These are phyloP conservation scores for Corvus hawaiiensis DNA, from an alignment of 2,113 vertebrate species.

Conservation along the genomic window DNA sequence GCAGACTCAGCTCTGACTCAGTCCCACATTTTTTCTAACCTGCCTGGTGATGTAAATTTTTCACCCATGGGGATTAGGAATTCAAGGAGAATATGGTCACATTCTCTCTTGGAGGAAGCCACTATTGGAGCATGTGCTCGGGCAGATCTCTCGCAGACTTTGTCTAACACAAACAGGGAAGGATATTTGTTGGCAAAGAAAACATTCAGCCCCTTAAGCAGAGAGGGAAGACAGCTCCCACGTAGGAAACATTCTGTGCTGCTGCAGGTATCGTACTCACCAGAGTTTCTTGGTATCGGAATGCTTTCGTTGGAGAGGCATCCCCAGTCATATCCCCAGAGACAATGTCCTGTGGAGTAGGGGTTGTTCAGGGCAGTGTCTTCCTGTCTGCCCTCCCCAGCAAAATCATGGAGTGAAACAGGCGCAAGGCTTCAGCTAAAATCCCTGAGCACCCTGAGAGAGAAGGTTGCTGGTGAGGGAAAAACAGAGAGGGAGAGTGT, in stretches of 20 bases:
- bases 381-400: not conserved
- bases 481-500: conserved; percentile 22
- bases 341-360: not conserved
- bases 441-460: conserved; percentile 26
- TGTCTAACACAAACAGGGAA: not conserved
- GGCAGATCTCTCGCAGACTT: not conserved
- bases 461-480: conserved; percentile 29
- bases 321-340: conserved; percentile 80
- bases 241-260: not conserved
- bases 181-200: not conserved
- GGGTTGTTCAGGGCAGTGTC: not conserved
- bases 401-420: conserved; percentile 1
- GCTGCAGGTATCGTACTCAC: conserved; percentile 63
- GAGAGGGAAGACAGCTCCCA: not conserved
- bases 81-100: not conserved
- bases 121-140: not conserved
- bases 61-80: not conserved
- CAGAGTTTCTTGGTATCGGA: conserved; percentile 86
- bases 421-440: not conserved
- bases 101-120: not conserved
- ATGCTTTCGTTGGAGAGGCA: conserved; percentile 81
- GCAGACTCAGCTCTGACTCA: not conserved
- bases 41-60: not conserved
- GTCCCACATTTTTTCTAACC: not conserved
- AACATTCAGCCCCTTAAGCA: not conserved